Evolutionary conservation across 2,888 invertebrate genomes (phyloP).

Genomic region (Drosophila mulleri): DNA sequence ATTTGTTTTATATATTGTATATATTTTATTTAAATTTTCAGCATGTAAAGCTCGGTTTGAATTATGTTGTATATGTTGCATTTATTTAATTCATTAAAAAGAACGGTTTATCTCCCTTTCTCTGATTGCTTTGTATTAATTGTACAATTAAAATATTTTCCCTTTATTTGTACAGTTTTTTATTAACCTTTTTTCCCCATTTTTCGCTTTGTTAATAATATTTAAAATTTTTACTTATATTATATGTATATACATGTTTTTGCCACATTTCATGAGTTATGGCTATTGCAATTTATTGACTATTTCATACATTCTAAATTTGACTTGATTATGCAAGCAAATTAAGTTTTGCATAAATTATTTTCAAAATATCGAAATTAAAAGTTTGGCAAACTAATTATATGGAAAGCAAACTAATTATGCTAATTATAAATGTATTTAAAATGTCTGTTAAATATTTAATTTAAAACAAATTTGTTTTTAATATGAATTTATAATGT

Average conservation of each 20-base stretch:
- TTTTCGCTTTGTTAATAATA: background rate
- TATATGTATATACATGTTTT: background rate
- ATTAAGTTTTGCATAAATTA: slow-evolving; percentile 6
- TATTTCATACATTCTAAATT: background rate
- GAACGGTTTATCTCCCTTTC: no score
- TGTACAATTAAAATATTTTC: slow-evolving; percentile 5
- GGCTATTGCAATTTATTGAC: background rate
- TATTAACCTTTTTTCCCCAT: background rate
- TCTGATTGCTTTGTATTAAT: slow-evolving; percentile 2
- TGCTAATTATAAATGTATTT: background rate
- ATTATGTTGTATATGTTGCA: background rate
- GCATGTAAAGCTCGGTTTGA: background rate
- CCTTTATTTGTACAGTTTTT: background rate
- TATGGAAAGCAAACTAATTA: slow-evolving; percentile 3
- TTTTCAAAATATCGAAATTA: background rate
- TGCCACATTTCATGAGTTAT: background rate
- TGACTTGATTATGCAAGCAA: background rate
- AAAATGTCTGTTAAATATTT: background rate
- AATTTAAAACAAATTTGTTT: no score
- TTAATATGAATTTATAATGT: no score
- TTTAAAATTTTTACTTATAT: background rate
- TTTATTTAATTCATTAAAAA: background rate
- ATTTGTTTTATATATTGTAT: no score
- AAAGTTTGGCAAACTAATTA: background rate
- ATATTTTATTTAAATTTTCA: background rate